Base-by-base conservation (phyloP, 2,888 invertebrate genomes). In the Protophormia terraenovae region DNA sequence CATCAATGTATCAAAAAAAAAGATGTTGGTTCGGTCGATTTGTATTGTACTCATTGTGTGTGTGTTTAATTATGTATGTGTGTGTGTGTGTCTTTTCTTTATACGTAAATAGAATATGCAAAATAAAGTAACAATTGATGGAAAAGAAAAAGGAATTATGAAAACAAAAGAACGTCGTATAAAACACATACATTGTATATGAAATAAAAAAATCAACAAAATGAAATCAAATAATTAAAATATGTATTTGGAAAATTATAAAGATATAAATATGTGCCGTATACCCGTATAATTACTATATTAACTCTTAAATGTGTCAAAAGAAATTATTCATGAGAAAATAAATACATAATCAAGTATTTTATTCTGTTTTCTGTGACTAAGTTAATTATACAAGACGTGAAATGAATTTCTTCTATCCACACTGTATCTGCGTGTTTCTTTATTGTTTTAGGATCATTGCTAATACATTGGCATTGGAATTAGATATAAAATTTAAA, bases 41-140 rank as follows among this genome's bases (percentile, higher is more conserved):
- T 72, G 24, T 35, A 38, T 24, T 66, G 24, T 47, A 45, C n/a
- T 35, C 6, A 32, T n/a, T 72, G 29, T 71, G 62, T 47, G 19
- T 41, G 60, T 22, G 45, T 55, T 38, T n/a, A 16, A 24, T 19
- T 69, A 14, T 27, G n/a, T 45, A n/a, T 53, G 55, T 84, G 72
- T 78, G 60, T 76, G 64, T 77, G 81, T 76, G 83, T 69, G 75
- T 66, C 6, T 16, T 64, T 66, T 87, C 73, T 80, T 75, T 86
- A 81, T 86, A 79, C 55, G 60, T 87, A 83, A 84, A 85, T 78
- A 75, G 67, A 78, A 78, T 83, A 76, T 85, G 85, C 85, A 85
- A 85, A 85, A 73, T n/a, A 84, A 81, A 73, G 76, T 67, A 81
- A 62, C 80, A 81, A 85, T n/a, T 81, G 29, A 64, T 89, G 88